A percentile compares a stretch with the other conserved stretches of the same genome.
Evolutionary conservation across 2,888 invertebrate genomes (phyloP).

Genomic region (Agrypnus murinus): DNA sequence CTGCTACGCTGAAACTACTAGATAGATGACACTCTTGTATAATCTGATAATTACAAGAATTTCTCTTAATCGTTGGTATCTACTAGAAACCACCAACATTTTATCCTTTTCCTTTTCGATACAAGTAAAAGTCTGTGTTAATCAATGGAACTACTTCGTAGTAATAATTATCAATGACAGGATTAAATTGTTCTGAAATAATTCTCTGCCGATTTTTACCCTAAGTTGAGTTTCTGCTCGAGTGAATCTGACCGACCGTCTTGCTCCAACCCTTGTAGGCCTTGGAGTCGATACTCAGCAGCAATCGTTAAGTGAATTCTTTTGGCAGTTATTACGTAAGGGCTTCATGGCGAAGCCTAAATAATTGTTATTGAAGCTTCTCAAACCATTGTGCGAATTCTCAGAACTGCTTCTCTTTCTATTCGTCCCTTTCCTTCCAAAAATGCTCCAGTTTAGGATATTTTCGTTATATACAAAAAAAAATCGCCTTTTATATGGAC

Average conservation of each 20-base stretch:
- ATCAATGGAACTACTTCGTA: neutral
- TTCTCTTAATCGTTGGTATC: too few species aligned
- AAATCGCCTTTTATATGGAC: too few species aligned
- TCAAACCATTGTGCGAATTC: slow-evolving; percentile 18
- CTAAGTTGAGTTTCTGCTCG: slow-evolving; percentile 19
- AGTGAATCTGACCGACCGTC: slow-evolving; percentile 16
- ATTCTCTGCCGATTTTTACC: slow-evolving; percentile 17
- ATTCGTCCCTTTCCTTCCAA: neutral
- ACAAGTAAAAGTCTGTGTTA: neutral
- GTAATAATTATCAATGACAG: slow-evolving; percentile 12
- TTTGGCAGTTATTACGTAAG: slow-evolving; percentile 38
- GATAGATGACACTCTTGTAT: too few species aligned
- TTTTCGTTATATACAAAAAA: too few species aligned
- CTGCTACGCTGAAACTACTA: too few species aligned
- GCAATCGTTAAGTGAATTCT: slow-evolving; percentile 37
- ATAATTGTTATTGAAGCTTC: slow-evolving; percentile 26
- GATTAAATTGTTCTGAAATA: slow-evolving; percentile 17
- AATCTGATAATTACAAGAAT: too few species aligned
- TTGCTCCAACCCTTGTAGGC: slow-evolving; percentile 18
- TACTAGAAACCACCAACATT: too few species aligned
- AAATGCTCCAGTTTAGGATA: too few species aligned
- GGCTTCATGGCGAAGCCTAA: slow-evolving; percentile 25
- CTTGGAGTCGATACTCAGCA: slow-evolving; percentile 15
- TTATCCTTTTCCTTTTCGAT: neutral
- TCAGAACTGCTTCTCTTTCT: neutral